Base-by-base conservation (phyloP, 2,113 vertebrate genomes). In the Cochlearius cochlearius region DNA sequence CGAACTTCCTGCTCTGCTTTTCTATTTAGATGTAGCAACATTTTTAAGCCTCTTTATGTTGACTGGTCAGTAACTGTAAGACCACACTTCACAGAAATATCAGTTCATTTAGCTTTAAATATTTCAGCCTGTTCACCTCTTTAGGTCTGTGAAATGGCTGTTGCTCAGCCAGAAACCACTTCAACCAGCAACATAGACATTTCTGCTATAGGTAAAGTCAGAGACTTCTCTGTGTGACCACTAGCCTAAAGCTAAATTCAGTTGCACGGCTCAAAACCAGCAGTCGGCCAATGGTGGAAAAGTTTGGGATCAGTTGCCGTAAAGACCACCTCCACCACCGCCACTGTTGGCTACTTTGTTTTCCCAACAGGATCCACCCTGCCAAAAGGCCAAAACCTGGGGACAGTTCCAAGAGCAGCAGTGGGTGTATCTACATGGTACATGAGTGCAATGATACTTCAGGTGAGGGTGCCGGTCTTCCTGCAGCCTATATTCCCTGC, bases 381-480 rank as follows among this genome's bases (percentile, higher is more conserved):
- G 12, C 9, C 49, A 53, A n/a, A 67, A 72, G 26, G 34, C 15
- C 30, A 67, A 76, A 72, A 52, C 7, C 16, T n/a, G 12, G 15
- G 19, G 15, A 52, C 15, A 30, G 23, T 15, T 82, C 41, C 38
- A 74, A 67, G 56, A 43, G 9, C 7, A 82, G 38, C 15, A 78
- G 30, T 3, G 2, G 4, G 3, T 67, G 1, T 41, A 26, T 36
- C 58, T 67, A 15, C 2, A 2, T 1, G 2, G 22, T 27, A 77
- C 34, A 23, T 0, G 18, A 4, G 15, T 22, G 14, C 6, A 2
- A 32, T 47, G 23, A 15, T 49, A n/a, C 29, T 86, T 86, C 19
- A 53, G 4, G 2, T 7, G 4, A 39, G 20, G 6, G 2, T 58
- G 7, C 12, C 17, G 5, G 21, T 30, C 38, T 43, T 91, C 10